A percentile compares a stretch with the other conserved stretches of the same genome.
Conservation (phyloP, 2,113 vertebrate species). For the Stigmatopora argus region DNA sequence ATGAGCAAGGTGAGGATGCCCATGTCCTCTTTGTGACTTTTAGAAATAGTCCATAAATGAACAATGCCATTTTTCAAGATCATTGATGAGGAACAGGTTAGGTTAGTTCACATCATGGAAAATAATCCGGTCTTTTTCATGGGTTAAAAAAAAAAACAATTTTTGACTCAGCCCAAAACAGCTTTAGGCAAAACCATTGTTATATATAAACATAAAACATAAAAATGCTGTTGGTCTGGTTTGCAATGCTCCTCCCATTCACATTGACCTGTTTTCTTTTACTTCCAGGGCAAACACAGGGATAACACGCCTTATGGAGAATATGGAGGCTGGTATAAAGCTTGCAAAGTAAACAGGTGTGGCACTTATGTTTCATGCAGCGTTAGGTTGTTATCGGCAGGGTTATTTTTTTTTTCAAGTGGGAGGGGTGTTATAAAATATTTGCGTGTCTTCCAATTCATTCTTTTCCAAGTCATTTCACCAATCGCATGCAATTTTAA, state of each 20-base stretch:
- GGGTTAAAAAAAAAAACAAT: no score
- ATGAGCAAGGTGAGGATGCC: conserved; percentile 85
- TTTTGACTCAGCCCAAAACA: neutral
- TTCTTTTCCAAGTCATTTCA: no score
- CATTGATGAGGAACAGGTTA: neutral
- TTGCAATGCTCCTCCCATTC: conserved; percentile 17
- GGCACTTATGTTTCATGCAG: conserved; percentile 16
- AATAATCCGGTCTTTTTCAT: conserved; percentile 9
- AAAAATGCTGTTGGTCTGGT: conserved; percentile 34
- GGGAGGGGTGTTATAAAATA: neutral
- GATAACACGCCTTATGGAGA: conserved; percentile 87
- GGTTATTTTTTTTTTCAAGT: neutral
- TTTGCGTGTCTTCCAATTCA: no score
- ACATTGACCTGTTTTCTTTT: conserved; percentile 24
- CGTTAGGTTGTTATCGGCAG: neutral
- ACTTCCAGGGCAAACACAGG: conserved; percentile 80
- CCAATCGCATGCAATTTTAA: no score
- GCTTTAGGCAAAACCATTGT: neutral
- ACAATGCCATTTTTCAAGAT: neutral
- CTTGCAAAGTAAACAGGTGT: conserved; percentile 98
- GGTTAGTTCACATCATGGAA: conserved; percentile 1
- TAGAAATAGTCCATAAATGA: neutral
- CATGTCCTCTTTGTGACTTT: neutral
- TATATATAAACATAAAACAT: conserved; percentile 24
- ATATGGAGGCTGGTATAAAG: conserved; percentile 98